Conservation (phyloP, 1,140 invertebrate species). For the Melipona quadrifasciata region DNA sequence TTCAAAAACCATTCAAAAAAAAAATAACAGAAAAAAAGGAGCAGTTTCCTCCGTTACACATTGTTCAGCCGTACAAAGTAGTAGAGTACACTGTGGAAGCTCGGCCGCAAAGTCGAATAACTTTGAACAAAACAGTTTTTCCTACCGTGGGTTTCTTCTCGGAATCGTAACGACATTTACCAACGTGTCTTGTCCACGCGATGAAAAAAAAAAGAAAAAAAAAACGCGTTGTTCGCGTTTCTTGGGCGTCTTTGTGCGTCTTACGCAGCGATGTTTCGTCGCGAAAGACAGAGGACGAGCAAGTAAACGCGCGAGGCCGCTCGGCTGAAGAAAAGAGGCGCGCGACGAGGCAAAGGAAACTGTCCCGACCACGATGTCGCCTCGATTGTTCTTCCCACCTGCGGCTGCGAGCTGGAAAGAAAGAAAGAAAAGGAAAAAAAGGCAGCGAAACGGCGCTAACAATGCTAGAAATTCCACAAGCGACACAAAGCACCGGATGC, state of each 20-base stretch:
- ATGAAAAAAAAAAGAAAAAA: neutral
- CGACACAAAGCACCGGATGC: slow-evolving; percentile 24
- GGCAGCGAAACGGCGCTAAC: slow-evolving; percentile 18
- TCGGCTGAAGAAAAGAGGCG: slow-evolving; percentile 13
- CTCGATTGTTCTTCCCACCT: slow-evolving; percentile 37
- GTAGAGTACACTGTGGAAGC: neutral
- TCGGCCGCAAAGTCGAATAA: neutral
- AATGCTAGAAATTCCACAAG: slow-evolving; percentile 31
- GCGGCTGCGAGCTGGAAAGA: neutral
- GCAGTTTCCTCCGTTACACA: neutral
- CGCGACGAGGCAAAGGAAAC: slow-evolving; percentile 19
- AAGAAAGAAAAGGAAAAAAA: neutral
- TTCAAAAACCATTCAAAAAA: too few relatives aligned
- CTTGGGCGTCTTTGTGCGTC: neutral
- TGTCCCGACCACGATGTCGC: slow-evolving; percentile 15
- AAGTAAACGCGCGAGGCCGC: neutral
- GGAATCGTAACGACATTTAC: neutral
- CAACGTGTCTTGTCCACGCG: too few relatives aligned
- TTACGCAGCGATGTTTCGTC: neutral
- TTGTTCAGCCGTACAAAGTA: too few relatives aligned
- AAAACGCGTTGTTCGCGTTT: neutral
- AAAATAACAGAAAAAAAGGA: neutral
- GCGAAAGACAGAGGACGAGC: neutral
- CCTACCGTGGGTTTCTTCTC: neutral
- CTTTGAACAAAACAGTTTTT: neutral